These are phyloP conservation scores for Mobula birostris DNA, from an alignment of 2,113 vertebrate species.

Conservation along the genomic window DNA sequence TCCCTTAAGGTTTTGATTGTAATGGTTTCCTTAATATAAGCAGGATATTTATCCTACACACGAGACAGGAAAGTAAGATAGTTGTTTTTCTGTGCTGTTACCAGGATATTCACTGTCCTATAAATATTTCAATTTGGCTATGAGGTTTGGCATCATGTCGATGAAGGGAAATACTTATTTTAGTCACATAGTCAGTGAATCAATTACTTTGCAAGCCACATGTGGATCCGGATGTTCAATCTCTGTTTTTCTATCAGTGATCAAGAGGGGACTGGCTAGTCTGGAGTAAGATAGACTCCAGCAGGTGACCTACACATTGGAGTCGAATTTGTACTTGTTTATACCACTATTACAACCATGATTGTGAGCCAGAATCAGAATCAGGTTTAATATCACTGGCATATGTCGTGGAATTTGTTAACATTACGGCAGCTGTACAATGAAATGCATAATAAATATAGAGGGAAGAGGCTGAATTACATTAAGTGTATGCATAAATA, in stretches of 20 bases:
- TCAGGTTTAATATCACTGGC: too few species aligned
- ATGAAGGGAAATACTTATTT: constrained; percentile 29
- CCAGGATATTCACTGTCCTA: constrained; percentile 28
- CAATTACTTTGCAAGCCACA: neutral
- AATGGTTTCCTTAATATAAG: constrained; percentile 23
- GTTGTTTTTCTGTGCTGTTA: constrained; percentile 11
- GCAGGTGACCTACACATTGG: neutral
- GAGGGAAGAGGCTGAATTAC: too few species aligned
- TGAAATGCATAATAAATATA: too few species aligned
- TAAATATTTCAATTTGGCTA: constrained; percentile 28
- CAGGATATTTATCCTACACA: constrained; percentile 28
- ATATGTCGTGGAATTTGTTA: too few species aligned
- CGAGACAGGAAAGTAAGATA: constrained; percentile 19
- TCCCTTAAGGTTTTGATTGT: neutral
- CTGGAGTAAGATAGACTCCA: neutral
- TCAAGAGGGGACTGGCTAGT: neutral
- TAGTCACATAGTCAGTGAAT: neutral
- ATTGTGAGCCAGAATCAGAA: too few species aligned
- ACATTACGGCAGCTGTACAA: too few species aligned
- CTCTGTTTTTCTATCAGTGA: neutral
- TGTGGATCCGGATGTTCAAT: neutral
- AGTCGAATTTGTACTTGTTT: too few species aligned
- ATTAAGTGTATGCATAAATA: too few species aligned
- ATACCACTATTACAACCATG: too few species aligned
- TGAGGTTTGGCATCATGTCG: constrained; percentile 12